Evolutionary conservation across 23 tunicate genomes (phyloP).

Genomic region (Styela plicata): DNA sequence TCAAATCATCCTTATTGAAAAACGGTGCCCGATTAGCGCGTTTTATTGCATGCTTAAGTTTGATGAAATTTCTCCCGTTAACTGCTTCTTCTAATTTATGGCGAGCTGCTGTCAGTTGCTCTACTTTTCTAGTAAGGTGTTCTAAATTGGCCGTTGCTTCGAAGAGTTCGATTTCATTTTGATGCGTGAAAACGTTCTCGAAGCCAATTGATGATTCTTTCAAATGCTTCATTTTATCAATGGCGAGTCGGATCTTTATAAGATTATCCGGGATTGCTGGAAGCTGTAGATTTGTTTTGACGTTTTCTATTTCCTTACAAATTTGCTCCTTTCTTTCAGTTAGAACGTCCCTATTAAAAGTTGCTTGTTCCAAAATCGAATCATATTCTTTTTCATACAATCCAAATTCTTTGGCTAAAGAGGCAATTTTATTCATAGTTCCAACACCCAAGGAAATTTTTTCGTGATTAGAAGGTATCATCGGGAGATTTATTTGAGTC

Average conservation of each 20-base stretch:
- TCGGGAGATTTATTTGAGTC: constrained; percentile 20
- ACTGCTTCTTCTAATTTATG: constrained; percentile 13
- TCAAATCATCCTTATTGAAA: background rate
- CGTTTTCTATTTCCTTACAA: background rate
- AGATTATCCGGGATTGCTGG: constrained; percentile 30
- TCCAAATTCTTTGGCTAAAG: constrained; percentile 5
- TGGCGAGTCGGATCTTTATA: background rate
- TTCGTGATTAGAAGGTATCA: constrained; percentile 1
- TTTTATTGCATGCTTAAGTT: constrained; percentile 14
- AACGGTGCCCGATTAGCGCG: constrained; percentile 18
- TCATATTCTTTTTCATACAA: constrained; percentile 25
- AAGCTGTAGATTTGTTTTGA: constrained; percentile 9
- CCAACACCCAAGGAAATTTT: constrained; percentile 7
- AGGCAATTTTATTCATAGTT: background rate
- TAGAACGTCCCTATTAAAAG: constrained; percentile 16
- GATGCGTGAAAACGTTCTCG: constrained; percentile 22
- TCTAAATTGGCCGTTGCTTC: constrained; percentile 12
- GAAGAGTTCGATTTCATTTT: constrained; percentile 26
- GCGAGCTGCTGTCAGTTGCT: background rate
- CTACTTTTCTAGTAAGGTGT: constrained; percentile 28
- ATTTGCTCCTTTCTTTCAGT: constrained; percentile 18
- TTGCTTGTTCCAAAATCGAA: background rate
- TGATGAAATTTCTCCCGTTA: constrained; percentile 10
- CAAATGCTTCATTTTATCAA: constrained; percentile 20
- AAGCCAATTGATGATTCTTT: constrained; percentile 13